phyloP scores from a whole-genome alignment of 2,888 invertebrate genomes.

The Acleris emargana region DNA sequence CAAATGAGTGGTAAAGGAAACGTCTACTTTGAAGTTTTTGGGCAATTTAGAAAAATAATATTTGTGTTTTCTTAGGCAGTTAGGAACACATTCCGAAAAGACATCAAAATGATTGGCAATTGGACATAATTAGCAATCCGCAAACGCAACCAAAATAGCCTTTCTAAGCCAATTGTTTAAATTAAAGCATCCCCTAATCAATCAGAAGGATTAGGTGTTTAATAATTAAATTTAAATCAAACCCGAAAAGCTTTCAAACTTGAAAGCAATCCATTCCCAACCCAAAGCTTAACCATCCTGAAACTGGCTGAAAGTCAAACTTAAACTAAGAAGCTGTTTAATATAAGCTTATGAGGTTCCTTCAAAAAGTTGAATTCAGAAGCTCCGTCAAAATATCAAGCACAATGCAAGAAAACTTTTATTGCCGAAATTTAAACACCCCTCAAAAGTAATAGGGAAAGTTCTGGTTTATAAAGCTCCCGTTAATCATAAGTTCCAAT shows the following conservation, averaged over 20 bases:
- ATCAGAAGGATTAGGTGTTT: too few relatives aligned
- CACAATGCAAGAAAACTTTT: conserved; percentile 64
- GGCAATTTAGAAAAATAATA: too few relatives aligned
- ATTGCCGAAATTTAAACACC: conserved; percentile 71
- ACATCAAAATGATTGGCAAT: too few relatives aligned
- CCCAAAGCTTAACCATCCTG: neutral
- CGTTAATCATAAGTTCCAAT: conserved; percentile 26
- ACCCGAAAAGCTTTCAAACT: neutral
- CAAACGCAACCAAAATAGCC: too few relatives aligned
- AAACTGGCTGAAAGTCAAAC: conserved; percentile 21
- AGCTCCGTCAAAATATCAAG: conserved; percentile 65
- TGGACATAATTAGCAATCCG: too few relatives aligned
- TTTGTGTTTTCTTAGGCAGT: too few relatives aligned
- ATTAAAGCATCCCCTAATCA: too few relatives aligned
- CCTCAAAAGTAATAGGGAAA: conserved; percentile 68
- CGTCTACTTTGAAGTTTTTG: too few relatives aligned
- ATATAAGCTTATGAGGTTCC: conserved; percentile 36
- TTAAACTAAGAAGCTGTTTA: conserved; percentile 30
- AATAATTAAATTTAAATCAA: neutral
- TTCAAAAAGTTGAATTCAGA: conserved; percentile 52
- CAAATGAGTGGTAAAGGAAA: too few relatives aligned
- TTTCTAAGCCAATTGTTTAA: too few relatives aligned
- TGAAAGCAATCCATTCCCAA: conserved; percentile 5
- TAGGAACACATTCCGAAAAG: too few relatives aligned
- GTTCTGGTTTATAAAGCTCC: conserved; percentile 47